Evolutionary conservation across 1,140 invertebrate species (phyloP).

Genomic region (Drosophila persimilis): DNA sequence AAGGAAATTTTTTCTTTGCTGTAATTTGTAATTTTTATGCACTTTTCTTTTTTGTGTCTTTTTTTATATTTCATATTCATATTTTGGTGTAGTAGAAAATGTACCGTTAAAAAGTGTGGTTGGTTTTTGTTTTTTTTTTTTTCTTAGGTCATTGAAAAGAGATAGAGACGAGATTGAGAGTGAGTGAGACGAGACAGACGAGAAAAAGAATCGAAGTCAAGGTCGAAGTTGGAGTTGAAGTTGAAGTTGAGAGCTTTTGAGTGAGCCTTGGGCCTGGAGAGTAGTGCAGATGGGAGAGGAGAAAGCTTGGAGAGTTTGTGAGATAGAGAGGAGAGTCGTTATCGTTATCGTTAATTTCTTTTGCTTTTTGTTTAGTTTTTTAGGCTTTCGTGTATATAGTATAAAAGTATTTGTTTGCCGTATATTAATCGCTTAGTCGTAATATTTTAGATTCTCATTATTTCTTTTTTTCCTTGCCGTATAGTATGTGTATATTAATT

Average conservation of each 20-base stretch:
- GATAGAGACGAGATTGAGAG: conserved; percentile 42
- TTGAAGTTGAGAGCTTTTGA: conserved; percentile 33
- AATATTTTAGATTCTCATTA: conserved; percentile 41
- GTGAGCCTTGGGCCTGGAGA: conserved; percentile 4
- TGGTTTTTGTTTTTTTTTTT: conserved; percentile 17
- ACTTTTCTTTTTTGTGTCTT: conserved; percentile 23
- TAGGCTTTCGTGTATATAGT: conserved; percentile 59
- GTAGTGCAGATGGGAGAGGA: conserved; percentile 31
- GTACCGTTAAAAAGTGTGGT: conserved; percentile 62
- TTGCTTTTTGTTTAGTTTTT: conserved; percentile 40
- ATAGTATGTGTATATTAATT: conserved; percentile 48
- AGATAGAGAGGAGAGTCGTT: conserved; percentile 21
- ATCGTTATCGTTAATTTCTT: conserved; percentile 27
- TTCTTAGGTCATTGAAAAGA: conserved; percentile 46
- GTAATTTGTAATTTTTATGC: conserved; percentile 37
- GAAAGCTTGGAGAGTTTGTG: conserved; percentile 13
- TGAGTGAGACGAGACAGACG: conserved; percentile 49
- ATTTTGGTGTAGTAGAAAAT: conserved; percentile 69
- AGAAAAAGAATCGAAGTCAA: conserved; percentile 30
- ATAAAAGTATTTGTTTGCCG: conserved; percentile 58
- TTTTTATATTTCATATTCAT: conserved; percentile 50
- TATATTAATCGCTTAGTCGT: conserved; percentile 49
- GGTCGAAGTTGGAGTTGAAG: conserved; percentile 30
- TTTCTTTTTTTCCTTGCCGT: conserved; percentile 53
- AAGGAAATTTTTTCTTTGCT: conserved; percentile 28